These are phyloP conservation scores for Papilio helenus DNA, from an alignment of 1,140 invertebrate genomes.

Conservation along the genomic window DNA sequence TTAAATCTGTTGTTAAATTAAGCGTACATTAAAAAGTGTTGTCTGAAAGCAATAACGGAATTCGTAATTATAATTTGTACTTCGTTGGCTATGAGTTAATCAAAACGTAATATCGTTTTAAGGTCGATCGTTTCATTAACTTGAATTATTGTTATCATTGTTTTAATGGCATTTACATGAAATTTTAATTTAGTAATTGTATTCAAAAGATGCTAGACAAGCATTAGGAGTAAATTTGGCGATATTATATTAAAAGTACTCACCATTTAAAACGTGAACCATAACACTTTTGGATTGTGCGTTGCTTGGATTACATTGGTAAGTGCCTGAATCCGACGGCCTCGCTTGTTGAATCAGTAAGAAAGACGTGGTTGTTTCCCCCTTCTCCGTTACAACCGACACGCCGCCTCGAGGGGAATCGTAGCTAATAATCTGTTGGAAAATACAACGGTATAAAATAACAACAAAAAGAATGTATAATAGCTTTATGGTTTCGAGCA, in stretches of 20 bases:
- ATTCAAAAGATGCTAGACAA: background rate
- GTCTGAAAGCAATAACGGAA: background rate
- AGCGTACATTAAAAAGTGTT: background rate
- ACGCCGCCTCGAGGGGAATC: slow-evolving; percentile 89
- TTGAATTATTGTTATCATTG: slow-evolving; percentile 66
- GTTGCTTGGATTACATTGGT: slow-evolving; percentile 94
- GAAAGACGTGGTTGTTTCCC: slow-evolving; percentile 92
- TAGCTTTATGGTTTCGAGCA: background rate
- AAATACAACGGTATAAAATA: slow-evolving; percentile 31
- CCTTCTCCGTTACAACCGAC: slow-evolving; percentile 92
- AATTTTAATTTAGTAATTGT: slow-evolving; percentile 34
- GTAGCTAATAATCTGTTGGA: slow-evolving; percentile 79
- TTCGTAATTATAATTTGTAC: background rate
- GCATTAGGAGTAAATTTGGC: background rate
- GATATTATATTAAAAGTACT: slow-evolving; percentile 71
- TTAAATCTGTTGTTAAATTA: background rate
- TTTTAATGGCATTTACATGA: slow-evolving; percentile 62
- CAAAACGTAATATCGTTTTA: slow-evolving; percentile 45
- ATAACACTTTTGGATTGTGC: slow-evolving; percentile 93
- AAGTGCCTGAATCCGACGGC: slow-evolving; percentile 90
- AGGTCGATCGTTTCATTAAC: slow-evolving; percentile 52
- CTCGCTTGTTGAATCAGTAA: slow-evolving; percentile 91
- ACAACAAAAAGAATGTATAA: slow-evolving; percentile 4
- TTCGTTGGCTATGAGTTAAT: slow-evolving; percentile 39
- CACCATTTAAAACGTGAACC: slow-evolving; percentile 95